A percentile compares a stretch with the other conserved stretches of the same genome.
phyloP scores from a whole-genome alignment of 2,888 invertebrate species.

The Melinaea menophilus region DNA sequence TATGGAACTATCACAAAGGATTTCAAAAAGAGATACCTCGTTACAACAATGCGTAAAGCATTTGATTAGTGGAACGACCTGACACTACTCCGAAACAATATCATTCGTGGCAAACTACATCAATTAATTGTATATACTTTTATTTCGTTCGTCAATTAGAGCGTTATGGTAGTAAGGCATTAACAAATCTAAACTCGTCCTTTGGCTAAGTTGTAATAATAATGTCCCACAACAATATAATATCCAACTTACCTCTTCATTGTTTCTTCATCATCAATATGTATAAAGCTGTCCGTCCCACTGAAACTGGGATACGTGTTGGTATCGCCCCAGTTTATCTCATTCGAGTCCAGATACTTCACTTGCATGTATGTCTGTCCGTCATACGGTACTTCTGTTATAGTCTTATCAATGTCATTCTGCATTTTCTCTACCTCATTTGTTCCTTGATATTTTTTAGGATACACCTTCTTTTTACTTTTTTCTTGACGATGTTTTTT shows the following conservation, averaged over 20 bases:
- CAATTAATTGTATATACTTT: no score
- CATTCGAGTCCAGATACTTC: slow-evolving; percentile 64
- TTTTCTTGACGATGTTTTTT: slow-evolving; percentile 58
- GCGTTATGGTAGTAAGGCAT: no score
- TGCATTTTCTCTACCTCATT: slow-evolving; percentile 31
- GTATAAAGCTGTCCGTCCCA: slow-evolving; percentile 90
- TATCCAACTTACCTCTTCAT: slow-evolving; percentile 82
- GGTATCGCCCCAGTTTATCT: slow-evolving; percentile 67
- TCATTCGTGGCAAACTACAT: no score
- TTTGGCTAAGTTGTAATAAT: no score
- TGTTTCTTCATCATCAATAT: slow-evolving; percentile 91
- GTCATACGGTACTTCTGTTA: slow-evolving; percentile 58
- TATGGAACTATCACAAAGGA: no score
- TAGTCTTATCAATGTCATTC: slow-evolving; percentile 42
- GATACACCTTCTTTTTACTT: slow-evolving; percentile 58
- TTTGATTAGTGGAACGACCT: no score
- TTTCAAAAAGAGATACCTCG: no score
- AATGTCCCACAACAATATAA: not conserved
- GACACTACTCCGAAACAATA: no score
- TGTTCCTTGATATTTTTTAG: slow-evolving; percentile 47
- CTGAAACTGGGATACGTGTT: slow-evolving; percentile 85
- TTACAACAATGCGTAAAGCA: no score
- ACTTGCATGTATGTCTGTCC: slow-evolving; percentile 72
- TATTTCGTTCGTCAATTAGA: no score
- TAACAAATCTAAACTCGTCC: no score